Base-by-base conservation (phyloP, 2,797 vertebrate species). In the Bradypodion pumilum region DNA sequence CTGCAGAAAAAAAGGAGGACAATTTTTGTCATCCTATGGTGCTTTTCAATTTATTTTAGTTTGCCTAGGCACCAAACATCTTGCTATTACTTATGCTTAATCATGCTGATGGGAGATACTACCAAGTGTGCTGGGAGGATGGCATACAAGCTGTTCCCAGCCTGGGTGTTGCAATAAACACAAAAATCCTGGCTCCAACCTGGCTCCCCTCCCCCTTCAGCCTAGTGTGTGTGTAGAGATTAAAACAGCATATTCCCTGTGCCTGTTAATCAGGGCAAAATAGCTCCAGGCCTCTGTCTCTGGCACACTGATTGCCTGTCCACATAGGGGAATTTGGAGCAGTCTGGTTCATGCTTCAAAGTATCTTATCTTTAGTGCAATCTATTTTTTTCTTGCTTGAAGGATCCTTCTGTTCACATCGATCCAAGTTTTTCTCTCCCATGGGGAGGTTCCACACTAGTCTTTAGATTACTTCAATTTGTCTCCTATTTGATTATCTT, bases 11-110 rank as follows among this genome's bases (percentile, higher is more conserved):
- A 56, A 56, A 56, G 19, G 19, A 56, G n/a, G n/a, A n/a, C n/a
- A n/a, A n/a, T n/a, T n/a, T n/a, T n/a, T n/a, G n/a, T n/a, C n/a
- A 29, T 84, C 21, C 44, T 37, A 46, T 46, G 46, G 44, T 68
- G 29, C 56, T 10, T 62, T 25, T 77, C 42, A 29, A 27, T 68
- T 44, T 78, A 66, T 63, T 44, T 62, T 60, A 46, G 29, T 81
- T 74, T 62, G 69, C 23, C 56, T 73, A 27, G 4, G 49, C 70
- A 27, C 25, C 23, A 25, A 74, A 62, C 63, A 44, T 29, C 76
- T 74, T 52, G 27, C 56, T 81, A 66, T 83, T 78, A 60, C 74
- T 73, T 84, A 42, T 37, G 70, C 69, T 69, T 68, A 88, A 85
- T 37, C 66, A 52, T 56, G 62, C 70, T 35, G 65, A 84, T 84